Conservation (phyloP, 2,797 vertebrate genomes). For the Darevskia nairensis region DNA sequence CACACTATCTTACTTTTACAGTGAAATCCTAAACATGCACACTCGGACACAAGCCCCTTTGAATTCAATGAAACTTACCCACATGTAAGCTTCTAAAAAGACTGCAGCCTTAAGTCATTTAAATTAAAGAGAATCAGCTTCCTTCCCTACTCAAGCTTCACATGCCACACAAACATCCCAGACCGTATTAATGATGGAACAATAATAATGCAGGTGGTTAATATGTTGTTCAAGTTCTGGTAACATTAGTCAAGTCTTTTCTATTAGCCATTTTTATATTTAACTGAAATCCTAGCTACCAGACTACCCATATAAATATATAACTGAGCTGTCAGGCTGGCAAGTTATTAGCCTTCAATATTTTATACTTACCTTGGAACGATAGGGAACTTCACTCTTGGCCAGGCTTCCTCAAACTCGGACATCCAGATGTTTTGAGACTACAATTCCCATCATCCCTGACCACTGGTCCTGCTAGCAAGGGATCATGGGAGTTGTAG, state of each 20-base stretch:
- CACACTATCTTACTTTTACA: neutral
- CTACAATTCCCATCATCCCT: no score
- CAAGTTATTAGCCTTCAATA: neutral
- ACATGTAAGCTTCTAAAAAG: neutral
- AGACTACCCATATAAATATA: neutral
- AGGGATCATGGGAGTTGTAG: no score
- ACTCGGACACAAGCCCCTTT: neutral
- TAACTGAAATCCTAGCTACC: neutral
- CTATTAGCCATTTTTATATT: neutral
- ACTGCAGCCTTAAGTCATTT: neutral
- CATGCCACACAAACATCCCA: neutral
- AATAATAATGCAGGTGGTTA: neutral
- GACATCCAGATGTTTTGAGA: no score
- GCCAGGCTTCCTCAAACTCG: neutral
- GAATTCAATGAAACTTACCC: neutral
- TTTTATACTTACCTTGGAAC: neutral
- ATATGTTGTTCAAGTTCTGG: neutral
- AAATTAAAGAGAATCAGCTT: no score
- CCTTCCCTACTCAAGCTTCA: neutral
- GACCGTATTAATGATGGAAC: neutral
- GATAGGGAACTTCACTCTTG: no score
- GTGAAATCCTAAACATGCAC: neutral
- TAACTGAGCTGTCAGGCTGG: neutral
- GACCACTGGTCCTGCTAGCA: no score
- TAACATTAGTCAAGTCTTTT: neutral